Conservation (phyloP, 2,888 invertebrate species). For the Mythimna loreyi region DNA sequence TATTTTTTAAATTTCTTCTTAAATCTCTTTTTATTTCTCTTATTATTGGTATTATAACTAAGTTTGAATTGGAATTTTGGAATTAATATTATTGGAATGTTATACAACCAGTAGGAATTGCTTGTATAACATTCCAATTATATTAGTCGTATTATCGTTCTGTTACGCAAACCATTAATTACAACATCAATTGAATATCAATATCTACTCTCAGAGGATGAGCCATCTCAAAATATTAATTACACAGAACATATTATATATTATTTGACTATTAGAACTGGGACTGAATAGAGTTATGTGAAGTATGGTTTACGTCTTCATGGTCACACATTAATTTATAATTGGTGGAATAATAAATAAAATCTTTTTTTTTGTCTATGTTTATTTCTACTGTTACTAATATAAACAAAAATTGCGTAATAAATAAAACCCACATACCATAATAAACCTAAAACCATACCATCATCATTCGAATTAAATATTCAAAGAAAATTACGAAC, state of each 20-base stretch:
- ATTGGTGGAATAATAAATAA: neutral
- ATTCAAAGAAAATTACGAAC: conserved; percentile 65
- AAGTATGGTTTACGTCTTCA: neutral
- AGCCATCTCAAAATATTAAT: conserved; percentile 25
- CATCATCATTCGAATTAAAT: conserved; percentile 64
- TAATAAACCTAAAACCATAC: conserved; percentile 50
- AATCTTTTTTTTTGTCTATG: neutral
- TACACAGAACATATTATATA: conserved; percentile 20
- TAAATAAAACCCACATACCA: conserved; percentile 19
- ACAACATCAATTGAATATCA: conserved; percentile 19
- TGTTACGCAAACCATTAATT: conserved; percentile 6
- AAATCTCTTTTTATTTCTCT: neutral
- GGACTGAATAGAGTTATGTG: neutral
- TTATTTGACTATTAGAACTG: neutral
- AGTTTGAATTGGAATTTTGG: no score
- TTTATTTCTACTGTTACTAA: neutral
- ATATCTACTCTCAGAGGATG: conserved; percentile 1
- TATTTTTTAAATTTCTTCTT: neutral
- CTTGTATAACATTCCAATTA: conserved; percentile 11
- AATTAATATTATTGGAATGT: no score
- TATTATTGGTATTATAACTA: neutral
- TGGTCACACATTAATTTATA: no score
- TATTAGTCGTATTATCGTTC: neutral
- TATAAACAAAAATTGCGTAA: conserved; percentile 1
- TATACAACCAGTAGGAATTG: no score